Conservation (phyloP, 2,888 invertebrate species). For the Apamea monoglypha region DNA sequence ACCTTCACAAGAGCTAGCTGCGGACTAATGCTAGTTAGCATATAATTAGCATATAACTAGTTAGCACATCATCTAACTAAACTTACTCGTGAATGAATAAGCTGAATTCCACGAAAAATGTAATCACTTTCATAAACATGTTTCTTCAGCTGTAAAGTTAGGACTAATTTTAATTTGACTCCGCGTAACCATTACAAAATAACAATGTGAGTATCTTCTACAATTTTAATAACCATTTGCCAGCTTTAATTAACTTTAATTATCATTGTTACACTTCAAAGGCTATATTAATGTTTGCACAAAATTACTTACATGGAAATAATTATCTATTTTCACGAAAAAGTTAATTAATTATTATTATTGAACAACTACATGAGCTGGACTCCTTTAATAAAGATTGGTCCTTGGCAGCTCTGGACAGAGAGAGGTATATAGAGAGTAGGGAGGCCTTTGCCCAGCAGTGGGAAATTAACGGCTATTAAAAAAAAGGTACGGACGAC, state of each 20-base stretch:
- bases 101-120: slow-evolving; percentile 1
- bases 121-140: not conserved
- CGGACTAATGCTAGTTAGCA: too few relatives aligned
- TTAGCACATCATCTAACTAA: not conserved
- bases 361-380: not conserved
- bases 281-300: not conserved
- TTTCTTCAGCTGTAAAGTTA: not conserved
- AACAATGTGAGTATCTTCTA: too few relatives aligned
- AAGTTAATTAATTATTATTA: not conserved
- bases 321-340: not conserved
- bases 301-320: not conserved
- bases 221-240: not conserved
- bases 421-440: not conserved
- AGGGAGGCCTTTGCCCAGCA: not conserved
- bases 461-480: not conserved
- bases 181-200: not conserved
- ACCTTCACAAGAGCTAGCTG: not conserved
- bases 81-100: not conserved
- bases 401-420: not conserved
- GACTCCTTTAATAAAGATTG: not conserved
- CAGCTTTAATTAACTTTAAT: not conserved
- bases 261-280: not conserved
- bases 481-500: not conserved
- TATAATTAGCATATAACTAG: not conserved
- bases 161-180: slow-evolving; percentile 10